These are phyloP conservation scores for Tympanoctomys barrerae DNA, from an alignment of 2,797 vertebrate species.

Conservation along the genomic window DNA sequence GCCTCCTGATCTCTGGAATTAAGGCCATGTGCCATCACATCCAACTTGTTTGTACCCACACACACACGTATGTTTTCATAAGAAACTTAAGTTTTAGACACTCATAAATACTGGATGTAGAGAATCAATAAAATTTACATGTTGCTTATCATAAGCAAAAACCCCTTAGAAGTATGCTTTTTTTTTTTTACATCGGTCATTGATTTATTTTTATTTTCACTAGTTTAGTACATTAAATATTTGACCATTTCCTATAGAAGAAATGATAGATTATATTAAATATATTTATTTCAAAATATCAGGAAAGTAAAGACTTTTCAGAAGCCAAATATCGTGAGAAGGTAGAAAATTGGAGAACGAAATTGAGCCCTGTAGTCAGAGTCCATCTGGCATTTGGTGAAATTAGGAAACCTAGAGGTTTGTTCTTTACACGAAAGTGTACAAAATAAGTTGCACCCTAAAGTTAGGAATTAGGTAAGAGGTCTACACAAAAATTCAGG, in stretches of 20 bases:
- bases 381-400: neutral
- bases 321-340: constrained; percentile 20
- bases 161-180: neutral
- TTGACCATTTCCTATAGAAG: neutral
- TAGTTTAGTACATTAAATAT: neutral
- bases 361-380: neutral
- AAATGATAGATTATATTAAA: constrained; percentile 32
- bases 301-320: neutral
- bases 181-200: constrained; percentile 35
- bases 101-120: neutral
- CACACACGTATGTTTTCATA: neutral
- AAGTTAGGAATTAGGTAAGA: neutral
- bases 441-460: neutral
- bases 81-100: neutral
- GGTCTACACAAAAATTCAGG: neutral
- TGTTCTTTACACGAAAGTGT: neutral
- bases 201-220: neutral
- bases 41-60: neutral
- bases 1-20: neutral
- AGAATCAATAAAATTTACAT: neutral
- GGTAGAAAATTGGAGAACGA: neutral
- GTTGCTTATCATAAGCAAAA: neutral
- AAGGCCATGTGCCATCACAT: neutral
- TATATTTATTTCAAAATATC: neutral
- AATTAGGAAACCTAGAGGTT: neutral